Evolutionary conservation across 2,888 invertebrate genomes (phyloP).

Genomic region (Meandrusa payeni): DNA sequence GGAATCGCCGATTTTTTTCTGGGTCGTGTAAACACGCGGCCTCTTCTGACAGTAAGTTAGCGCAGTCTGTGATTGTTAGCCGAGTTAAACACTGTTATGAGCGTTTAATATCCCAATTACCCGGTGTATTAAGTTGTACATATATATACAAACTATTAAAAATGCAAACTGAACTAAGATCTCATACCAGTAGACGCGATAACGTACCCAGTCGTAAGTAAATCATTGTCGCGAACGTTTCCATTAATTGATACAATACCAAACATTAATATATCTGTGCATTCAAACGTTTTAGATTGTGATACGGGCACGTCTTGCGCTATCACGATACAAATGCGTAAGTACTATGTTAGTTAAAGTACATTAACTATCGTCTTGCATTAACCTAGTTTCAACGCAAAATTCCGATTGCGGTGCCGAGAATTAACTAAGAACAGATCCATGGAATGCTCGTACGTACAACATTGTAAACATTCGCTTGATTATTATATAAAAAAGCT

Average conservation of each 20-base stretch:
- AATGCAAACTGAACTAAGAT: conserved; percentile 64
- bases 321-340: conserved; percentile 78
- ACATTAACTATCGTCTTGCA: conserved; percentile 1
- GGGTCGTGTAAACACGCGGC: conserved; percentile 75
- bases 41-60: conserved; percentile 68
- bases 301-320: conserved; percentile 77
- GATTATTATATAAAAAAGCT: too few relatives aligned
- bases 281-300: conserved; percentile 73
- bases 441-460: conserved; percentile 14
- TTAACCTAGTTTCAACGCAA: conserved; percentile 10
- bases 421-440: conserved; percentile 24
- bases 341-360: conserved; percentile 43
- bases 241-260: conserved; percentile 7
- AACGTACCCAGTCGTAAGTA: conserved; percentile 74
- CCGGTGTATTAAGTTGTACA: conserved; percentile 26
- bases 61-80: conserved; percentile 62
- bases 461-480: conserved; percentile 15
- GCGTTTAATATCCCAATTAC: conserved; percentile 41
- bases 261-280: conserved; percentile 37
- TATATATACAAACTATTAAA: conserved; percentile 30
- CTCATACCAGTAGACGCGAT: conserved; percentile 66
- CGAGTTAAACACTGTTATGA: conserved; percentile 57
- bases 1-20: conserved; percentile 67
- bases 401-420: conserved; percentile 2
- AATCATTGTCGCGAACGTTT: conserved; percentile 31